phyloP scores from a whole-genome alignment of 2,888 invertebrate genomes.

The Spilarctia lutea region DNA sequence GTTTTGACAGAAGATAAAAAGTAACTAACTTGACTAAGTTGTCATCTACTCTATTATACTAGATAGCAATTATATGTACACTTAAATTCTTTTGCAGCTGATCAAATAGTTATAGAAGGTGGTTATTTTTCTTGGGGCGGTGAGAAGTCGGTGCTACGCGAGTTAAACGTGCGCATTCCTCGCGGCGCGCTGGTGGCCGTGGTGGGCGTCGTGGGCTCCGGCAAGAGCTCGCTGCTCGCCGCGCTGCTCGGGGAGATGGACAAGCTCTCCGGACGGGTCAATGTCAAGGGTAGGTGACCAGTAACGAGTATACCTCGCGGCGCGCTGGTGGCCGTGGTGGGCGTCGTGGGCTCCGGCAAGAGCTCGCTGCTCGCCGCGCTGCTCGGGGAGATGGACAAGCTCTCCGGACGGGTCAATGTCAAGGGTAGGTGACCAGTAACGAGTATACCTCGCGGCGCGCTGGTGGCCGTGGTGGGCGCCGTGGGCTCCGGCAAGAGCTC shows the following conservation, averaged over 20 bases:
- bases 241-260: slow-evolving; percentile 97
- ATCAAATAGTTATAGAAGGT: slow-evolving; percentile 93
- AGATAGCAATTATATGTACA: neutral
- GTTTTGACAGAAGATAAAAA: too few relatives aligned
- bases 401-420: slow-evolving; percentile 92
- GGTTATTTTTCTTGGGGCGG: slow-evolving; percentile 97
- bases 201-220: slow-evolving; percentile 95
- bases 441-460: slow-evolving; percentile 86
- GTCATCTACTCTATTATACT: too few relatives aligned
- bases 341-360: slow-evolving; percentile 95
- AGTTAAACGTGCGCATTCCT: slow-evolving; percentile 91
- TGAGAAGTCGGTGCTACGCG: slow-evolving; percentile 88
- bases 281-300: slow-evolving; percentile 77
- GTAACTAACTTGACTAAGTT: too few relatives aligned
- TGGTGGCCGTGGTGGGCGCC: slow-evolving; percentile 95
- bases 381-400: slow-evolving; percentile 96
- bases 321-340: slow-evolving; percentile 93
- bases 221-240: slow-evolving; percentile 95
- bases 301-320: slow-evolving; percentile 68
- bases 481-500: slow-evolving; percentile 97
- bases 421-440: slow-evolving; percentile 7
- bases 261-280: slow-evolving; percentile 92
- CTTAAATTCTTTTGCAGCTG: slow-evolving; percentile 78
- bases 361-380: slow-evolving; percentile 95
- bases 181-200: slow-evolving; percentile 92